Evolutionary conservation across 2,113 vertebrate genomes (phyloP), one percentile per base, ranked within the genome.

Genomic region (Ceuthmochares aereus): DNA sequence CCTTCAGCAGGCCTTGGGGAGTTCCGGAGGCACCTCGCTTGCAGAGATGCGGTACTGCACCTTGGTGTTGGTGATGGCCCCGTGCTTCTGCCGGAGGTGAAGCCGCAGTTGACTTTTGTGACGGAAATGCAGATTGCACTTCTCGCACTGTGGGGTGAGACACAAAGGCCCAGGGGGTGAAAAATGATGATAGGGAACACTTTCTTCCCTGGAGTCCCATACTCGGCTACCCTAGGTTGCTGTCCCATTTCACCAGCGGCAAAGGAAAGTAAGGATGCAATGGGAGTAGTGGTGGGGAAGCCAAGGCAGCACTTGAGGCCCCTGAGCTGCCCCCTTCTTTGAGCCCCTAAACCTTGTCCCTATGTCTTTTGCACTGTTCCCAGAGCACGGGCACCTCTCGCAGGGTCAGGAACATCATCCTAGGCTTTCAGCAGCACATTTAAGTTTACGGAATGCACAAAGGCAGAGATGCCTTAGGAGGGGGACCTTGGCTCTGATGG

Each of bases 51-150:
- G 99, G 96, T 99, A 99, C 76, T 99, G 99, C 96, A 99, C 98
- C 98, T 99, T 99, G 96, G 99, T 99, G 98, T 99, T 99, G 87
- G 99, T 99, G 98, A 99, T 99, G 97, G 99, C 99, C 14, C 99
- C 99, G 9, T 99, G 99, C 97, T 99, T 99, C 98, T 99, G 99
- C 92, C 99, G 99, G 23, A 99, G 97, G 89, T 99, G 99, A 84
- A 99, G 97, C 90, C 99, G 98, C 29, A 99, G 98, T 95, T 99
- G 99, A 97, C 99, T 99, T 98, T 99, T 99, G 98, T 99, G 99
- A 95, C 99, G 99, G 96, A 99, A 99, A 98, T 99, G 99, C 98
- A 99, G 97, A 98, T 99, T 99, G 98, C 99, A 99, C 98, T 99
- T 99, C 98, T 99, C 99, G 97, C 99, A 99, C 99, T 99, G 97